These are phyloP conservation scores for Campoletis sonorensis DNA, from an alignment of 1,140 invertebrate genomes.

Conservation along the genomic window DNA sequence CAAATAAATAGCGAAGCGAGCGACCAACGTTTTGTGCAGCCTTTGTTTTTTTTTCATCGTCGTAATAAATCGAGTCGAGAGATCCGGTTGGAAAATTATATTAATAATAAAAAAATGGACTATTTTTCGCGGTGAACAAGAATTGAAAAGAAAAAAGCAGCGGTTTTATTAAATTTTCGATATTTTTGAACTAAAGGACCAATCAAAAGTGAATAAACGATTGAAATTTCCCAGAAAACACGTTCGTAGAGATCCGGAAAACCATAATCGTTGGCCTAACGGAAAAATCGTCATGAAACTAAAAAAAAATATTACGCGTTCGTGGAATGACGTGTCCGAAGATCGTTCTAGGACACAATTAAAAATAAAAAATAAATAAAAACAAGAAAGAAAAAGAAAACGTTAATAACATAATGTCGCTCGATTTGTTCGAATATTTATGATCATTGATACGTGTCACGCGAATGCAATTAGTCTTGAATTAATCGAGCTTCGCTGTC, in stretches of 20 bases:
- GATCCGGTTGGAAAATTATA: neutral
- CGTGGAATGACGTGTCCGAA: neutral
- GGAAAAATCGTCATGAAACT: no score
- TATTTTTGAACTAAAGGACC: no score
- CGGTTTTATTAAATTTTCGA: no score
- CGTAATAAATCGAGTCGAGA: neutral
- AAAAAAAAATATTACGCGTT: neutral
- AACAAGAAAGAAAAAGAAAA: neutral
- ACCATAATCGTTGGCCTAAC: no score
- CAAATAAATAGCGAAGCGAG: neutral
- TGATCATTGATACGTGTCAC: neutral
- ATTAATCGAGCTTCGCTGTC: neutral
- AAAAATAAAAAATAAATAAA: neutral
- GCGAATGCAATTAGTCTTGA: slow-evolving; percentile 5
- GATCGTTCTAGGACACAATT: slow-evolving; percentile 15
- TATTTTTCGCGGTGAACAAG: no score
- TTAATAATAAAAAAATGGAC: neutral
- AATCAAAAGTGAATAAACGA: no score
- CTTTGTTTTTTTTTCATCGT: neutral
- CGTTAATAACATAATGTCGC: slow-evolving; percentile 1
- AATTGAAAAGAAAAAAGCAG: no score
- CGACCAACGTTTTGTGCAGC: neutral
- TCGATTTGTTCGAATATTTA: slow-evolving; percentile 21
- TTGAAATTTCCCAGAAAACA: no score
- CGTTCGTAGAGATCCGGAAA: no score